Percentiles rank a stretch among this genome's conserved stretches.
These are phyloP conservation scores for Hippopotamyrus pictus DNA, from an alignment of 2,797 vertebrate genomes.

Conservation along the genomic window DNA sequence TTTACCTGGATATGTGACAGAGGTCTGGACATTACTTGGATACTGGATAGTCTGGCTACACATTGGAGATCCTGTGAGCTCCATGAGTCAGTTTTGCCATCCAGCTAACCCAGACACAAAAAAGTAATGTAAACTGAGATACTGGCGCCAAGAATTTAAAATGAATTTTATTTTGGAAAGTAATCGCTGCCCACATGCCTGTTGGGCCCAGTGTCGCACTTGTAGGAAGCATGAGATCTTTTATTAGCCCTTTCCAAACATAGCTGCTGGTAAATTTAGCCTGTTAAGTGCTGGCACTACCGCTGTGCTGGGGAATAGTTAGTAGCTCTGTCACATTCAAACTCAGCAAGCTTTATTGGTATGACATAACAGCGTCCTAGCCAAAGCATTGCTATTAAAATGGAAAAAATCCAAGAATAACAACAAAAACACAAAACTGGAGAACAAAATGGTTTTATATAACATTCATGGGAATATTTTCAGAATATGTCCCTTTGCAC, in stretches of 20 bases:
- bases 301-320: background rate
- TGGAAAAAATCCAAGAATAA: background rate
- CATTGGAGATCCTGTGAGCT: background rate
- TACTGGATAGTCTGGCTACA: background rate
- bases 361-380: background rate
- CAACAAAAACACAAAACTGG: background rate
- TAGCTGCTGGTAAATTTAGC: constrained; percentile 8
- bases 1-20: background rate
- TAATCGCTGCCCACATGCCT: background rate
- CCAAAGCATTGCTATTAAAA: background rate
- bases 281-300: background rate
- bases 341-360: background rate
- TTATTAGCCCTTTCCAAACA: constrained; percentile 1
- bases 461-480: background rate
- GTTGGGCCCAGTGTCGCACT: background rate
- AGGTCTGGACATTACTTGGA: background rate
- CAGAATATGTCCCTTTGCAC: background rate
- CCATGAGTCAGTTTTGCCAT: background rate
- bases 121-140: background rate
- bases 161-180: background rate
- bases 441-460: background rate
- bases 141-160: background rate
- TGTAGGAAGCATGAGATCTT: background rate
- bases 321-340: background rate
- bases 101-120: background rate